Percentiles rank a stretch among this genome's conserved stretches.
Evolutionary conservation across 2,797 vertebrate species (phyloP).

Genomic region (Mallotus villosus): DNA sequence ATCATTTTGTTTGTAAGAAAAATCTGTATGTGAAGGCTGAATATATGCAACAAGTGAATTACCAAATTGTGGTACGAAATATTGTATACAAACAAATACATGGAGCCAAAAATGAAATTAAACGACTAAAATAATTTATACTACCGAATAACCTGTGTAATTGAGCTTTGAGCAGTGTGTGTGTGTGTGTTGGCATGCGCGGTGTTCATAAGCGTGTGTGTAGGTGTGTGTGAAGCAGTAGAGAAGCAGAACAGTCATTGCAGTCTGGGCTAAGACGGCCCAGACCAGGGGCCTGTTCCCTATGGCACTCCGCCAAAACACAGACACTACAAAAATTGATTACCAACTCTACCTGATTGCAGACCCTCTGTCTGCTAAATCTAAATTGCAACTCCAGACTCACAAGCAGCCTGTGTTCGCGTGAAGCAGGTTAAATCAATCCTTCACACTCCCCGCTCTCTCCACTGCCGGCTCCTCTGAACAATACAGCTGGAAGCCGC

Average conservation of each 20-base stretch:
- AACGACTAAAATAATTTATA: neutral
- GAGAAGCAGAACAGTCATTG: constrained; percentile 45
- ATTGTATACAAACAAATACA: neutral
- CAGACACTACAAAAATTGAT: constrained; percentile 71
- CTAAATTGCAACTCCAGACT: constrained; percentile 75
- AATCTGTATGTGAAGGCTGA: neutral
- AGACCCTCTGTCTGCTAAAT: constrained; percentile 71
- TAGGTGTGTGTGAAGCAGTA: constrained; percentile 21
- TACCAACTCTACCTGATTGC: constrained; percentile 75
- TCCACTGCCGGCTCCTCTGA: constrained; percentile 4
- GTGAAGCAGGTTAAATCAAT: constrained; percentile 68
- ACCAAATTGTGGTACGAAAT: neutral
- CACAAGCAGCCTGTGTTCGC: constrained; percentile 62
- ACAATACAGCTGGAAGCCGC: constrained; percentile 40
- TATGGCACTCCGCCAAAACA: constrained; percentile 5
- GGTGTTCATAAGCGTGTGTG: neutral
- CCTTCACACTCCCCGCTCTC: constrained; percentile 47
- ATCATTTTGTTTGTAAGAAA: neutral
- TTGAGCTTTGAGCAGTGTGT: constrained; percentile 11
- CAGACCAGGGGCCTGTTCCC: constrained; percentile 41
- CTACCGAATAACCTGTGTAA: constrained; percentile 23
- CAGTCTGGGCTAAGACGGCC: constrained; percentile 40
- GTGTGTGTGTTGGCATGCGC: no score
- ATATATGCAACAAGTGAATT: neutral
- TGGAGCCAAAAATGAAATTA: neutral